A percentile compares a stretch with the other conserved stretches of the same genome.
These are phyloP conservation scores for Gouania willdenowi DNA, from an alignment of 2,797 vertebrate species.

Conservation along the genomic window DNA sequence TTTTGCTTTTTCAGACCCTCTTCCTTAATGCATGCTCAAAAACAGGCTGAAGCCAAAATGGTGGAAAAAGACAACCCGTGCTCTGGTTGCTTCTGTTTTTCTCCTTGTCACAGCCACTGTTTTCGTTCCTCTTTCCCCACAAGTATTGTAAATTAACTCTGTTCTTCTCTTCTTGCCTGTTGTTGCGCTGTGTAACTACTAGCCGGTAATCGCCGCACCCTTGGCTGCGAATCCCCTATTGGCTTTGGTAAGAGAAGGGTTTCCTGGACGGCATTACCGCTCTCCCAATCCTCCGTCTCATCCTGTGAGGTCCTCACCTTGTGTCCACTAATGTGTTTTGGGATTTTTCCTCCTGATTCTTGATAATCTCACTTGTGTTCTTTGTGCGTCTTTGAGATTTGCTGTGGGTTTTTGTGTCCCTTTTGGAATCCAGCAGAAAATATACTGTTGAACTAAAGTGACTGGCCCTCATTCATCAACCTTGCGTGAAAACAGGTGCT, in stretches of 20 bases:
- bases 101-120: slow-evolving; percentile 18
- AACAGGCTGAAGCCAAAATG: slow-evolving; percentile 5
- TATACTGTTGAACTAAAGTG: no score
- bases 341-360: slow-evolving; percentile 36
- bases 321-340: slow-evolving; percentile 44
- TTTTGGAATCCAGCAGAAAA: no score
- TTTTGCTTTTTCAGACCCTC: slow-evolving; percentile 2
- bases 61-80: slow-evolving; percentile 4
- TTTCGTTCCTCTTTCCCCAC: slow-evolving; percentile 28
- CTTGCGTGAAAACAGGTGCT: no score
- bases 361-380: slow-evolving; percentile 30
- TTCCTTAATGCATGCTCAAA: slow-evolving; percentile 8
- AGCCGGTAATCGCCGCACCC: slow-evolving; percentile 74
- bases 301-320: slow-evolving; percentile 28
- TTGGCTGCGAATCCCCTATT: slow-evolving; percentile 78
- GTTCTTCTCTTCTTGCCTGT: slow-evolving; percentile 66
- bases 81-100: slow-evolving; percentile 17
- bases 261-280: slow-evolving; percentile 38
- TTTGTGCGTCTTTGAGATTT: slow-evolving; percentile 25
- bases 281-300: slow-evolving; percentile 24
- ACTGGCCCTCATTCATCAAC: no score
- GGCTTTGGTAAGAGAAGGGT: slow-evolving; percentile 77
- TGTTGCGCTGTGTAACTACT: slow-evolving; percentile 66
- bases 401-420: slow-evolving; percentile 49
- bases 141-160: slow-evolving; percentile 52